Base-by-base conservation (phyloP, 2,888 invertebrate genomes). In the Pristionchus entomophagus region DNA sequence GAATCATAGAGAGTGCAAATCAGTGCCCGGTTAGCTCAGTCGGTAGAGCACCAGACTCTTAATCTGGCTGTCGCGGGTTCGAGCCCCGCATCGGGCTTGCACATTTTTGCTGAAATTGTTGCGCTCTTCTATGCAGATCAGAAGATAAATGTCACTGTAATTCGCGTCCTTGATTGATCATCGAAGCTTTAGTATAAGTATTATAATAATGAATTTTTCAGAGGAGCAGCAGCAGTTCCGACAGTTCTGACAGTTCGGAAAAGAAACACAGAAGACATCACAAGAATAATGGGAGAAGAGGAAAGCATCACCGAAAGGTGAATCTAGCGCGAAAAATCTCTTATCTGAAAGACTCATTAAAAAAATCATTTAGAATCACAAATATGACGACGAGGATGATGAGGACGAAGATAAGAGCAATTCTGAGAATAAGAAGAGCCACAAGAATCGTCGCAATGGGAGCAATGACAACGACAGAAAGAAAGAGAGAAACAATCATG, bases 21-120 rank as follows among this genome's bases (percentile, higher is more conserved):
- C 35, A 35, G 80, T 84, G 89, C 89, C 89, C 88, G 90, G 90
- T 89, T 90, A 90, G 90, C 90, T 90, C 90, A 90, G 90, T 90
- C 90, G 90, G 90, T 90, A 90, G 90, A 90, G 90, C 90, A 90
- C 90, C 90, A 90, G 90, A 90, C 90, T 90, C 90, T 90, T 90
- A 90, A 90, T 90, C 90, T 90, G 90, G 89, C 86, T 88, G 88
- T 88, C 88, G 88, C 88, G 88, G 88, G 86, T 86, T 86, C 86
- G 86, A 86, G 86, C 86, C 86, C 86, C 86, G 86, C 86, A 86
- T 86, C 86, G 86, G 86, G 86, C 80, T 86, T 80, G 69, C 65
- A 84, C 81, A 53, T 53, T 81, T 53, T 81, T 81, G 41, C 62
- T 53, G 29, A 12, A 29, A 29, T 59, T 59, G 12, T 10, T 14